Evolutionary conservation across 2,888 invertebrate genomes (phyloP).

Genomic region (Melipona bicolor): DNA sequence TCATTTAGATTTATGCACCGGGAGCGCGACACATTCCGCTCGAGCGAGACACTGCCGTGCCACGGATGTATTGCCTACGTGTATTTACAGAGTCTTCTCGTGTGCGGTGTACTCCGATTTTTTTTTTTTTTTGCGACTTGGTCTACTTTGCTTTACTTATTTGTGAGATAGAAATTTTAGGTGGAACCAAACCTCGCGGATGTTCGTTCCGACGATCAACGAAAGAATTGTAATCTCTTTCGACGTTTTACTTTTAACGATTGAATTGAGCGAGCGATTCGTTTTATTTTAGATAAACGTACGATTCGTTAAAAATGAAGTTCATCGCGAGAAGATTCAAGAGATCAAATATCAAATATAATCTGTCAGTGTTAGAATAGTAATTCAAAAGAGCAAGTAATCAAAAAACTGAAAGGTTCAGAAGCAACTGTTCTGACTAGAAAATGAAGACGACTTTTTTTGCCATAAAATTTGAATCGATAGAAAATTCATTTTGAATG

Average conservation of each 20-base stretch:
- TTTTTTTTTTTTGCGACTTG: not conserved
- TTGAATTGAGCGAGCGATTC: no score
- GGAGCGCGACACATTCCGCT: conserved; percentile 55
- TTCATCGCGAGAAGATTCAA: no score
- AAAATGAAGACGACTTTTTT: no score
- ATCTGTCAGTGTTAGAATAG: no score
- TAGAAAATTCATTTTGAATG: no score
- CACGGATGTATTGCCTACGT: conserved; percentile 25
- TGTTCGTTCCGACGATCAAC: not conserved
- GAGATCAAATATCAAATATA: no score
- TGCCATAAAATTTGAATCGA: no score
- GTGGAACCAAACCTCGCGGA: not conserved
- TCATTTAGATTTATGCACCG: conserved; percentile 64
- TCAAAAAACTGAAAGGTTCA: no score
- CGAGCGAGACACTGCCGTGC: conserved; percentile 14
- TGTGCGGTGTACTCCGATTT: not conserved
- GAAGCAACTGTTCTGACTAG: no score
- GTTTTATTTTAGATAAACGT: no score
- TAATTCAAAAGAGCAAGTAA: no score
- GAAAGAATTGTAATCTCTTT: not conserved
- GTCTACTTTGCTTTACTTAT: not conserved
- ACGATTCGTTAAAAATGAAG: no score
- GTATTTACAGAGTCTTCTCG: not conserved
- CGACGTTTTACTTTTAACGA: not conserved
- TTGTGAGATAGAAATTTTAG: not conserved